These are phyloP conservation scores for Parus major DNA, from an alignment of 2,113 vertebrate genomes.

Conservation along the genomic window DNA sequence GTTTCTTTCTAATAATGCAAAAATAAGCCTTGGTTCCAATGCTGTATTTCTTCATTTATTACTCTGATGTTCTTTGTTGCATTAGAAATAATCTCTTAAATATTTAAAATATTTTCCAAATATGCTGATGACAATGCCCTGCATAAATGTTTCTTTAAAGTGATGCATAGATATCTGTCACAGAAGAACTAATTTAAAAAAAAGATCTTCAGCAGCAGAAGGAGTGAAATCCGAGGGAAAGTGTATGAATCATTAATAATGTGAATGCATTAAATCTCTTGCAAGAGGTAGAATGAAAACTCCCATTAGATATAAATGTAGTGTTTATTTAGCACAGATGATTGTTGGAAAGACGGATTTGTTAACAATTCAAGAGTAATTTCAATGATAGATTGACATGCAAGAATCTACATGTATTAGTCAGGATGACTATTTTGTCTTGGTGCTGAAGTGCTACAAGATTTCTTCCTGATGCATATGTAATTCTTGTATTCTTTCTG, in stretches of 20 bases:
- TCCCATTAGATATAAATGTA: not conserved
- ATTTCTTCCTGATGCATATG: not conserved
- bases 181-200: not conserved
- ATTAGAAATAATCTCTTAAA: slow-evolving; percentile 17
- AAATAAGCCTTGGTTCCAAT: not conserved
- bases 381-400: not conserved
- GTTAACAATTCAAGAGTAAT: not conserved
- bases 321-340: slow-evolving; percentile 17
- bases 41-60: not conserved
- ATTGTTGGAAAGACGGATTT: slow-evolving; percentile 5
- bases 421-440: not conserved
- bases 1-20: not conserved
- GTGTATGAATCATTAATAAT: not conserved
- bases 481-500: not conserved
- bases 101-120: slow-evolving; percentile 11
- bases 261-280: not conserved
- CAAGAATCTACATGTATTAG: not conserved
- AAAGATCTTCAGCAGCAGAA: not conserved
- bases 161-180: not conserved
- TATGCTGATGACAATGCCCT: not conserved
- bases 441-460: not conserved
- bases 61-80: not conserved
- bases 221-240: not conserved
- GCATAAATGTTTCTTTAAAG: not conserved
- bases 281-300: not conserved